These are phyloP conservation scores for Orius insidiosus DNA, from an alignment of 1,140 invertebrate species.

Conservation along the genomic window DNA sequence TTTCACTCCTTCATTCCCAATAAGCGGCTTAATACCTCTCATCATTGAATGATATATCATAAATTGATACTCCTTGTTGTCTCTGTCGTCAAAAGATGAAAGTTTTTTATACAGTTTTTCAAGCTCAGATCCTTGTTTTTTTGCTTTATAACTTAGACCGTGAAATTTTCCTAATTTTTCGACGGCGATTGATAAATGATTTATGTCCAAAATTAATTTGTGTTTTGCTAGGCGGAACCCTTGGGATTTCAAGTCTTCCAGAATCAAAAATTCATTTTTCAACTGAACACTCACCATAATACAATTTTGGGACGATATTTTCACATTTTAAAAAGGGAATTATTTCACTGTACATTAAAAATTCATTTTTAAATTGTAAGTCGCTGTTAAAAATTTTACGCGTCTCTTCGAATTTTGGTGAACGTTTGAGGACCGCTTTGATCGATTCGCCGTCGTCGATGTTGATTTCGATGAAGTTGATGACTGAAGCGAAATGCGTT, in stretches of 20 bases:
- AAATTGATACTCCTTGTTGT: background rate
- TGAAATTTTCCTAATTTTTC: slow-evolving; percentile 7
- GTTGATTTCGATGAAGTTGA: too few species aligned
- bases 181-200: background rate
- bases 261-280: background rate
- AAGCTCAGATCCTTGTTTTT: background rate
- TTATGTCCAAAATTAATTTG: background rate
- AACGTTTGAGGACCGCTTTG: too few species aligned
- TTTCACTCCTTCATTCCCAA: background rate
- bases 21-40: background rate
- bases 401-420: background rate
- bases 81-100: background rate
- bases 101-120: background rate
- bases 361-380: slow-evolving; percentile 1
- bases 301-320: background rate
- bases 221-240: background rate
- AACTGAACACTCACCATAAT: background rate
- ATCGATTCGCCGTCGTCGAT: too few species aligned
- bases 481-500: too few species aligned
- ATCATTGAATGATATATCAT: background rate
- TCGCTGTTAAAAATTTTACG: slow-evolving; percentile 1
- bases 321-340: slow-evolving; percentile 5
- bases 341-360: slow-evolving; percentile 4
- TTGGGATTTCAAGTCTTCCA: background rate
- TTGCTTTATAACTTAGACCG: slow-evolving; percentile 5